Percentiles rank a stretch among this genome's conserved stretches.
Evolutionary conservation across 2,888 invertebrate genomes (phyloP).

Genomic region (Leptogaster cylindrica): DNA sequence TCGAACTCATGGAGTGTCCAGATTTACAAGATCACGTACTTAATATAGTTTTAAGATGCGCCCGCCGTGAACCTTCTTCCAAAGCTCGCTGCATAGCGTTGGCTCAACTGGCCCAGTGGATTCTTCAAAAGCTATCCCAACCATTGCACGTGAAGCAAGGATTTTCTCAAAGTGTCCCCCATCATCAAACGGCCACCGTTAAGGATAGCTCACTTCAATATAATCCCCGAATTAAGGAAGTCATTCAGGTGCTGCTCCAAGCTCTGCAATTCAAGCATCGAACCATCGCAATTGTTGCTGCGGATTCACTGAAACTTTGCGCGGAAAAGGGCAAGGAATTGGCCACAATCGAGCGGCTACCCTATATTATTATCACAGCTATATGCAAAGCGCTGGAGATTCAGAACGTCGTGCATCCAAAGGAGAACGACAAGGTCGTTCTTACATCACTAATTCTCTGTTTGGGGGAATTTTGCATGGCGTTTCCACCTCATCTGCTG

Average conservation of each 20-base stretch:
- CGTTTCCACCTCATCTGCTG: constrained; percentile 73
- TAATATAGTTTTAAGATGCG: constrained; percentile 84
- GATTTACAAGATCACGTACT: constrained; percentile 77
- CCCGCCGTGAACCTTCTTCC: constrained; percentile 86
- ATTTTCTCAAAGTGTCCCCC: constrained; percentile 55
- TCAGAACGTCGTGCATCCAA: constrained; percentile 58
- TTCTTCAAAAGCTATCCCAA: constrained; percentile 56
- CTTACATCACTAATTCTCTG: constrained; percentile 78
- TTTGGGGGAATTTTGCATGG: constrained; percentile 93
- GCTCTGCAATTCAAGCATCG: constrained; percentile 61
- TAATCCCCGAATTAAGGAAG: constrained; percentile 60
- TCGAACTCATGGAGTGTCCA: constrained; percentile 60
- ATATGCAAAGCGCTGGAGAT: constrained; percentile 61
- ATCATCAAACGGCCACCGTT: constrained; percentile 49
- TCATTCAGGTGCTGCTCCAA: constrained; percentile 59
- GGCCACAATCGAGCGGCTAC: constrained; percentile 57
- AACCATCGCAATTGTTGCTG: constrained; percentile 59
- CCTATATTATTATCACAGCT: constrained; percentile 58
- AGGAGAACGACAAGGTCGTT: constrained; percentile 59
- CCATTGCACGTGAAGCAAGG: constrained; percentile 48
- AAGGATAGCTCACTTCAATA: constrained; percentile 43
- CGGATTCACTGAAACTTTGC: constrained; percentile 59
- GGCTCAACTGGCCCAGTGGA: constrained; percentile 76
- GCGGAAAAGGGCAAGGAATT: constrained; percentile 58
- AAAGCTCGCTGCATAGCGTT: constrained; percentile 88